Evolutionary conservation across 2,888 invertebrate species (phyloP).

Genomic region (Torymus texanus): DNA sequence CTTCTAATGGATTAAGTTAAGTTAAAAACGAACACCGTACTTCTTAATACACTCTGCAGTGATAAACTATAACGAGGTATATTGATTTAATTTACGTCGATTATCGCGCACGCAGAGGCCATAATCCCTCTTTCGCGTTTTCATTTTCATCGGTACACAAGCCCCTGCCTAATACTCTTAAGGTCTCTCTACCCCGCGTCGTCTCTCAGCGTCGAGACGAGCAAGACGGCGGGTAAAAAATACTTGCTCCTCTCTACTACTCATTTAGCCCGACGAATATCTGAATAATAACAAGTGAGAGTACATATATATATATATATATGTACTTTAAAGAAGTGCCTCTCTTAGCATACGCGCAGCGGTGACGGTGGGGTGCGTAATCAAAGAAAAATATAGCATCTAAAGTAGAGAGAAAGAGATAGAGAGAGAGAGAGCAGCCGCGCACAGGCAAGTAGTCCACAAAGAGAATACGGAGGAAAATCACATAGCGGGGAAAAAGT

Average conservation of each 20-base stretch:
- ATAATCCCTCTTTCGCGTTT: neutral
- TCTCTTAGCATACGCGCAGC: neutral
- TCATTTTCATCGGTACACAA: conserved; percentile 17
- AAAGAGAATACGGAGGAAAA: conserved; percentile 43
- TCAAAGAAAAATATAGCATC: conserved; percentile 43
- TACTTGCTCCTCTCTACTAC: neutral
- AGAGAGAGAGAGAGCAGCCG: neutral
- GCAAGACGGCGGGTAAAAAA: neutral
- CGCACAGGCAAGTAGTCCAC: neutral
- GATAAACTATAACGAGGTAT: neutral
- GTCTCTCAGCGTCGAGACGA: neutral
- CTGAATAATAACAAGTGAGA: conserved; percentile 22
- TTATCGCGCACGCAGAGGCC: neutral
- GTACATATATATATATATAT: neutral
- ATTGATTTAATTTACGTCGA: neutral
- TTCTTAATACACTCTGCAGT: too few species aligned
- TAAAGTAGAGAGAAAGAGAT: neutral
- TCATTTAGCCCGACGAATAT: neutral
- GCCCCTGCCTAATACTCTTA: neutral
- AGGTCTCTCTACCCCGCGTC: neutral
- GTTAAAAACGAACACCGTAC: too few species aligned
- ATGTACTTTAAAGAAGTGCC: conserved; percentile 29
- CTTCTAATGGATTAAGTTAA: too few species aligned
- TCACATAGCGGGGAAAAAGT: conserved; percentile 14
- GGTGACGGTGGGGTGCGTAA: conserved; percentile 5